These are phyloP conservation scores for Epirrhoe tristata DNA, from an alignment of 2,888 invertebrate species.

Conservation along the genomic window DNA sequence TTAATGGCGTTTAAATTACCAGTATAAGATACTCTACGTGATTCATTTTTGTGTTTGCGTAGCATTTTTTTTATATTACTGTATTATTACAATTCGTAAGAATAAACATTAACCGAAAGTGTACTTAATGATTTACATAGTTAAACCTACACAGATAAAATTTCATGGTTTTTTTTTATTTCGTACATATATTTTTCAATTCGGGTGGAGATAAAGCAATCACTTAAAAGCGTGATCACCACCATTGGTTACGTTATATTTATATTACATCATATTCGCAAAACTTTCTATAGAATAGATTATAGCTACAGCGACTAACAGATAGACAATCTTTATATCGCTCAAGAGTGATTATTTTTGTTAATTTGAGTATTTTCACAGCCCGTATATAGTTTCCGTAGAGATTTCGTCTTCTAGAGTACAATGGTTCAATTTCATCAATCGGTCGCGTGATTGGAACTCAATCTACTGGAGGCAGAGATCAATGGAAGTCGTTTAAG, in stretches of 20 bases:
- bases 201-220: slow-evolving; percentile 27
- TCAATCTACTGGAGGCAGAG: slow-evolving; percentile 50
- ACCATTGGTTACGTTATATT: slow-evolving; percentile 43
- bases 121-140: not conserved
- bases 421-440: slow-evolving; percentile 35
- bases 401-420: slow-evolving; percentile 17
- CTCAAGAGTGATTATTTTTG: not conserved
- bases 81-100: not conserved
- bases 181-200: not conserved
- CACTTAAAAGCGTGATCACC: slow-evolving; percentile 61
- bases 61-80: not conserved
- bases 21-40: slow-evolving; percentile 1
- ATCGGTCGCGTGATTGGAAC: slow-evolving; percentile 49
- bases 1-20: slow-evolving; percentile 1
- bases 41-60: slow-evolving; percentile 7
- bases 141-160: not conserved
- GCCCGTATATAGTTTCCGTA: not conserved
- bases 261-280: slow-evolving; percentile 58
- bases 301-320: not conserved
- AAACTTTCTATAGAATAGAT: slow-evolving; percentile 61
- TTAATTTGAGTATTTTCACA: not conserved
- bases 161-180: not conserved
- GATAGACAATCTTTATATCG: slow-evolving; percentile 31
- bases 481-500: slow-evolving; percentile 53
- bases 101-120: not conserved